Percentiles rank a stretch among this genome's conserved stretches.
Evolutionary conservation across 2,888 invertebrate species (phyloP).

Genomic region (Thysanoteuthis rhombus): DNA sequence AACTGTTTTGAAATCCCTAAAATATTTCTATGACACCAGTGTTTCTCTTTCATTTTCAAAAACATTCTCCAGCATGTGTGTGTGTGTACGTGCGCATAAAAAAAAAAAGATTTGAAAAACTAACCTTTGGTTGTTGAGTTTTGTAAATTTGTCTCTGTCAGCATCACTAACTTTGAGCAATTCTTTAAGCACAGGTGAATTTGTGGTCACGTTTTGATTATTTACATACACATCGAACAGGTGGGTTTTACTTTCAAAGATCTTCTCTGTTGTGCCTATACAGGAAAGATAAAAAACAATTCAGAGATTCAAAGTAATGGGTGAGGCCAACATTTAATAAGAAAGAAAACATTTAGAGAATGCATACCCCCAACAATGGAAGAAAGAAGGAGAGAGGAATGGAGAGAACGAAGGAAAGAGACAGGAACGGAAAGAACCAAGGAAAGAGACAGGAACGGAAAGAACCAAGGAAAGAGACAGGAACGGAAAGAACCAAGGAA

Average conservation of each 20-base stretch:
- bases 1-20: too few species aligned
- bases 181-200: conserved; percentile 61
- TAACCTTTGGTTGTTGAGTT: conserved; percentile 66
- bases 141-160: conserved; percentile 65
- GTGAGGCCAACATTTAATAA: background rate
- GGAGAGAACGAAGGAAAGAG: too few species aligned
- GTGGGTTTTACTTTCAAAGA: conserved; percentile 67
- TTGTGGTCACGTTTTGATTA: conserved; percentile 64
- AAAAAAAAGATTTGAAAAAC: conserved; percentile 29
- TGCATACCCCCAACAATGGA: too few species aligned
- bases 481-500: too few species aligned
- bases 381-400: too few species aligned
- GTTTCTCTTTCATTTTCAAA: too few species aligned
- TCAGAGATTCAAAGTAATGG: background rate
- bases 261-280: conserved; percentile 69
- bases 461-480: too few species aligned
- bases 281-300: background rate
- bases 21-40: too few species aligned
- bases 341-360: too few species aligned
- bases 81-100: background rate
- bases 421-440: too few species aligned
- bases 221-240: conserved; percentile 69
- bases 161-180: conserved; percentile 64
- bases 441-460: too few species aligned
- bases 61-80: background rate